Evolutionary conservation across 2,888 invertebrate species (phyloP), one percentile per base, ranked within the genome.

Genomic region (Temnothorax rugatulus): DNA sequence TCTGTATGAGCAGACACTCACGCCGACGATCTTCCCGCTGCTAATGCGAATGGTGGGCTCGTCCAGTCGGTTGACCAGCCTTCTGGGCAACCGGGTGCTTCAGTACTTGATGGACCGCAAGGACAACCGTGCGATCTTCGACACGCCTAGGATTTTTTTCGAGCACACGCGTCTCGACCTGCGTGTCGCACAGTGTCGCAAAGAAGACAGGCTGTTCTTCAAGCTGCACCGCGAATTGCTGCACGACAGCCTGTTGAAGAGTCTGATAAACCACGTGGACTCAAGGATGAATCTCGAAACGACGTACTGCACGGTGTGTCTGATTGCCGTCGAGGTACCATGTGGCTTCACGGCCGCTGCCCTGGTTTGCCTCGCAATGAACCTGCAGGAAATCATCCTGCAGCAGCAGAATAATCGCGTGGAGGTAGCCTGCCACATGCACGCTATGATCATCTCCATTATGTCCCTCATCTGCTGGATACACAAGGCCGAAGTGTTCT

Each of bases 391-490:
- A 83, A 94, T 94, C 41, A 95, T 88, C 59, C 75, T 91, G 44
- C 86, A 89, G 29, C 38, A 7, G 4, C 94, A 95, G 18, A 93
- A 94, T 9, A 93, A 93, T 50, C 89, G 94, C 7, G 91, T 83
- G 3, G 86, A 86, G 59, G 87, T 92, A 8, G 90, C 94, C 18
- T 96, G 96, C 91, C 96, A 96, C 92, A 92, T 97, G 87, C 97
- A 97, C 88, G 96, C 96, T 0, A 95, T 95, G 0, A 96, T 96
- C 0, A 95, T 96, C 84, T 95, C 96, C 0, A 92, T 96, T 3
- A 95, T 97, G 95, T 96, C 96, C 0, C 94, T 97, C 7, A 95
- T 97, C 5, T 96, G 96, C 90, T 96, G 96, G 95, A 95, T 96
- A 2, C 96, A 97, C 91, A 95, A 95, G 64, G 96, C 97, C 0